Percentiles rank a stretch among this genome's conserved stretches.
Evolutionary conservation across 2,797 vertebrate species (phyloP).

Genomic region (Cyprinodon diabolis): DNA sequence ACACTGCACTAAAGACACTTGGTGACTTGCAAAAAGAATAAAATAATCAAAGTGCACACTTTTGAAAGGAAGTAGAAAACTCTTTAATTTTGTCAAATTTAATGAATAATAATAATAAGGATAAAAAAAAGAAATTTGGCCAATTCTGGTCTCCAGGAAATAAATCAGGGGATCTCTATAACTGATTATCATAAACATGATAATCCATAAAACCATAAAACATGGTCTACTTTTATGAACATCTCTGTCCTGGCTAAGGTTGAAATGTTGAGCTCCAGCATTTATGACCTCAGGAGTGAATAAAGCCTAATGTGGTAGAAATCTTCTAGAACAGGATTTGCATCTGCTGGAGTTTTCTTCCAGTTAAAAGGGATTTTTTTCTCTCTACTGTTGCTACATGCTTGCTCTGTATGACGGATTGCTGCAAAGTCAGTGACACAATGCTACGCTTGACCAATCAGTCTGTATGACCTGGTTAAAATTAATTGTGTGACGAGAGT

Average conservation of each 20-base stretch:
- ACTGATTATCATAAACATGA: too few species aligned
- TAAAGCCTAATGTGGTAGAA: background rate
- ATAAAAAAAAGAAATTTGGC: too few species aligned
- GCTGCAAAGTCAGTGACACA: background rate
- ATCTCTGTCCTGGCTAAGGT: background rate
- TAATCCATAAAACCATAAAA: too few species aligned
- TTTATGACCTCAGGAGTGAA: background rate
- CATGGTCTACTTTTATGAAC: background rate
- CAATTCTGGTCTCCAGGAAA: too few species aligned
- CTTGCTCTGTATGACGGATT: background rate
- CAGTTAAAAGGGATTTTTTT: background rate
- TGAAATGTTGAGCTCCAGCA: background rate
- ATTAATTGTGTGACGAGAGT: too few species aligned
- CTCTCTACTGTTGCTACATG: too few species aligned
- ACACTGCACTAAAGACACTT: too few species aligned
- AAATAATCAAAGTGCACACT: background rate
- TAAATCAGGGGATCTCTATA: too few species aligned
- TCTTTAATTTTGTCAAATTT: too few species aligned
- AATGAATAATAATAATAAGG: too few species aligned
- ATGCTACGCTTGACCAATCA: too few species aligned
- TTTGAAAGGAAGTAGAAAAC: background rate
- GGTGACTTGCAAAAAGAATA: background rate
- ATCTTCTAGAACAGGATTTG: background rate
- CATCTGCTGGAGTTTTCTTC: background rate
- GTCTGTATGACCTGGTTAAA: too few species aligned